phyloP scores from a whole-genome alignment of 2,888 invertebrate species.

The Apomyelois bistriatella region DNA sequence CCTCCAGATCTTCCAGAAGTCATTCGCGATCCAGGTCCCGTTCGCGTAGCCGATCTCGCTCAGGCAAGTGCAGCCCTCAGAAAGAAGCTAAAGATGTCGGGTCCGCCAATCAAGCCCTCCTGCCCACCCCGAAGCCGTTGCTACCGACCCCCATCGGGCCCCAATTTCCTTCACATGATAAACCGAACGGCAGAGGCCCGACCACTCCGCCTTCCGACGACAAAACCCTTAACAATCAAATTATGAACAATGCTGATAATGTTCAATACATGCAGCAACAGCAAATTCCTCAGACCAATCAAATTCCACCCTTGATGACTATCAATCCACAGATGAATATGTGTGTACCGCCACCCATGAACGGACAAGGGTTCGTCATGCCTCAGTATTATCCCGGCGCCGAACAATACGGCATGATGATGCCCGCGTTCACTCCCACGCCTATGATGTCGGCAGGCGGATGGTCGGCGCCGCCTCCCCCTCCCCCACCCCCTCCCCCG shows the following conservation, averaged over 20 bases:
- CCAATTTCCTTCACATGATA: conserved; percentile 41
- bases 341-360: conserved; percentile 58
- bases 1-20: conserved; percentile 61
- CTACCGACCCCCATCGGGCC: conserved; percentile 58
- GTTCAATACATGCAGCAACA: conserved; percentile 30
- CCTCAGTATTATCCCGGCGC: conserved; percentile 63
- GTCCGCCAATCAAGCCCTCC: conserved; percentile 47
- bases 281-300: conserved; percentile 26
- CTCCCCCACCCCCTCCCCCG: conserved; percentile 62
- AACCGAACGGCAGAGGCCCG: conserved; percentile 38
- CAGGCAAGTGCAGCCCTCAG: conserved; percentile 77
- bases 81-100: conserved; percentile 51
- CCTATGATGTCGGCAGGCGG: conserved; percentile 42
- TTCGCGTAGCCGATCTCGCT: conserved; percentile 70
- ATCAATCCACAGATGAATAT: conserved; percentile 66
- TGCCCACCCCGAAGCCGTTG: conserved; percentile 48
- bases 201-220: conserved; percentile 34
- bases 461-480: conserved; percentile 60
- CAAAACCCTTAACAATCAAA: conserved; percentile 13
- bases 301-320: conserved; percentile 64
- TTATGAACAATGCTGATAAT: conserved; percentile 19
- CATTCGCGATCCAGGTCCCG: conserved; percentile 66
- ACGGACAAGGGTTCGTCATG: conserved; percentile 56
- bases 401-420: conserved; percentile 68
- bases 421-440: conserved; percentile 40